A percentile compares a stretch with the other conserved stretches of the same genome.
phyloP scores from a whole-genome alignment of 2,113 vertebrate species.

The Piprites chloris region DNA sequence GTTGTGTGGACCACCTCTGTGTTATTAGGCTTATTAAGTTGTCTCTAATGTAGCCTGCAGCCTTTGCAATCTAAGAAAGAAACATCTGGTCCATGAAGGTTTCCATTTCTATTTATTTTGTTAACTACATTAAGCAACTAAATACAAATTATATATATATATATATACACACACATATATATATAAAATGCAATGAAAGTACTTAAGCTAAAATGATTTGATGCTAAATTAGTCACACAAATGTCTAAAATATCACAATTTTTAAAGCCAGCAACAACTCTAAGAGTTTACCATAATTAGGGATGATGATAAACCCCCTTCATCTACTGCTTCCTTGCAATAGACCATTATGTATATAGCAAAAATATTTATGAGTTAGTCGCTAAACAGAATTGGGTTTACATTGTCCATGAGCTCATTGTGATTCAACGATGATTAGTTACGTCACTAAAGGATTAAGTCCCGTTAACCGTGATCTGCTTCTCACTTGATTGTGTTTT shows the following conservation, averaged over 20 bases:
- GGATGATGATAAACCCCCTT: background rate
- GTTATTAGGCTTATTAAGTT: conserved; percentile 43
- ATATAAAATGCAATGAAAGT: background rate
- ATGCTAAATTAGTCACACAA: background rate
- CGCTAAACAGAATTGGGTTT: background rate
- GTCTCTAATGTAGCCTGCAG: background rate
- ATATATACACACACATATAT: background rate
- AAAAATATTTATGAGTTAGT: background rate
- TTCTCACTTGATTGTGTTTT: background rate
- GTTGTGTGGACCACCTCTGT: conserved; percentile 1
- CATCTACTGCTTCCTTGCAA: background rate
- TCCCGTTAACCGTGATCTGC: background rate
- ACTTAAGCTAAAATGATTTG: background rate
- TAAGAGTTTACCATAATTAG: background rate
- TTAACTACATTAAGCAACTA: background rate
- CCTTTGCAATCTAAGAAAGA: background rate
- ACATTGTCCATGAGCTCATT: background rate
- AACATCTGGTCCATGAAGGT: conserved; percentile 28
- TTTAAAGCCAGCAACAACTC: background rate
- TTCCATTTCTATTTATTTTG: conserved; percentile 32
- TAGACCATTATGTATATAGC: background rate
- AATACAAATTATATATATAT: background rate
- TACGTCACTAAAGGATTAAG: background rate
- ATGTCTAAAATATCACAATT: background rate
- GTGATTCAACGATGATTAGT: background rate